phyloP scores from a whole-genome alignment of 2,797 vertebrate genomes.

The Antennarius maculatus region DNA sequence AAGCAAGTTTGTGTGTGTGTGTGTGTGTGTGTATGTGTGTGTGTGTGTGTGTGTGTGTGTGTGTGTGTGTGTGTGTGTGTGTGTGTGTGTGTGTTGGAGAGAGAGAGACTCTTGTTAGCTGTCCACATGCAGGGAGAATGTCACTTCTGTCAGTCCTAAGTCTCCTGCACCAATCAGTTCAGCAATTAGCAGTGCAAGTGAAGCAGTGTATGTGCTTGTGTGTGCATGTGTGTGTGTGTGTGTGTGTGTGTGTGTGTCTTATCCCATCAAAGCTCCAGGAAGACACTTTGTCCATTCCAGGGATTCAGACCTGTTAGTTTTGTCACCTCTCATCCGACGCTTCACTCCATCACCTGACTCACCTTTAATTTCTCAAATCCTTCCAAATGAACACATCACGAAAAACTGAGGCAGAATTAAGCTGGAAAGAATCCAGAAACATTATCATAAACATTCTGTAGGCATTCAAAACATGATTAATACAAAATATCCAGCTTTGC shows the following conservation, averaged over 20 bases:
- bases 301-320: constrained; percentile 49
- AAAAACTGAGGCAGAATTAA: too few species aligned
- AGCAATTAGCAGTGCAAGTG: constrained; percentile 28
- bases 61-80: background rate
- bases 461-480: background rate
- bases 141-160: constrained; percentile 27
- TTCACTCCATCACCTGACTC: constrained; percentile 13
- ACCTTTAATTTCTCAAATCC: background rate
- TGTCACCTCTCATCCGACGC: constrained; percentile 18
- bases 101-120: background rate
- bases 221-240: background rate
- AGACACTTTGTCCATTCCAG: constrained; percentile 34
- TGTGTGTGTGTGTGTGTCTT: constrained; percentile 12
- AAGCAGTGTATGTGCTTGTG: constrained; percentile 2
- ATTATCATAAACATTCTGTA: background rate
- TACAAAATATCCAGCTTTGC: background rate
- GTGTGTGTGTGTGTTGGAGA: background rate
- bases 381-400: background rate
- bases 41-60: constrained; percentile 12
- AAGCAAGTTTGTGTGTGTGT: constrained; percentile 7
- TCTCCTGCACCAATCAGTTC: constrained; percentile 29
- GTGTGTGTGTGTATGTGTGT: constrained; percentile 5
- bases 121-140: constrained; percentile 31
- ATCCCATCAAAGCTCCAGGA: constrained; percentile 41
- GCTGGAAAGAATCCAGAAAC: background rate